Conservation (phyloP, 1,140 invertebrate genomes). For the Drosophila tsacasi region DNA sequence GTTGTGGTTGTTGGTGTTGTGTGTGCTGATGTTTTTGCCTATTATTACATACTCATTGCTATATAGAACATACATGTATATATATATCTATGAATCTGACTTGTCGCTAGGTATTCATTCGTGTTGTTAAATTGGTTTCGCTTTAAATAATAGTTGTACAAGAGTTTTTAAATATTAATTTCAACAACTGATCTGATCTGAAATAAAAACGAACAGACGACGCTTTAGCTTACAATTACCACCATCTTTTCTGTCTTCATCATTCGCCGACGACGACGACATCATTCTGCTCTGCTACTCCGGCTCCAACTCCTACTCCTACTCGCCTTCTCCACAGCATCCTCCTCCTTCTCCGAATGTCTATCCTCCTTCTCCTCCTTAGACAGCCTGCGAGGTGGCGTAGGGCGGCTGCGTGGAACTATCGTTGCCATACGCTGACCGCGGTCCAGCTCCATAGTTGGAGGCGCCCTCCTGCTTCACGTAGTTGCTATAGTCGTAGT, state of each 20-base stretch:
- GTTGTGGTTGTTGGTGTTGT: constrained; percentile 8
- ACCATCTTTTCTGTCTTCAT: constrained; percentile 78
- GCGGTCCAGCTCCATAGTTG: constrained; percentile 80
- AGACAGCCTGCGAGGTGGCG: constrained; percentile 84
- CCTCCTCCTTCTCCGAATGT: constrained; percentile 18
- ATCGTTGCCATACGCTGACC: constrained; percentile 84
- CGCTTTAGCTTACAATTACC: constrained; percentile 84
- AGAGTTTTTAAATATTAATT: constrained; percentile 80
- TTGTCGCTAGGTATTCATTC: constrained; percentile 66
- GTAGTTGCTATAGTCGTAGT: constrained; percentile 85
- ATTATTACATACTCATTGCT: constrained; percentile 73
- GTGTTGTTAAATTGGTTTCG: constrained; percentile 65
- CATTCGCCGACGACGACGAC: constrained; percentile 67
- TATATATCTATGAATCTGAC: constrained; percentile 66
- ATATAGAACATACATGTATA: constrained; percentile 73
- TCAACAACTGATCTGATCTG: constrained; percentile 81
- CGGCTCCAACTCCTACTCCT: constrained; percentile 17
- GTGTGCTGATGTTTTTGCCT: constrained; percentile 58
- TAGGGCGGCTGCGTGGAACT: constrained; percentile 84
- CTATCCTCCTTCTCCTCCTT: constrained; percentile 34
- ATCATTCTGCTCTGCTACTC: constrained; percentile 26
- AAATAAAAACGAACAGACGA: constrained; percentile 84
- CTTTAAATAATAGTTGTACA: constrained; percentile 75
- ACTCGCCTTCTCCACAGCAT: constrained; percentile 20
- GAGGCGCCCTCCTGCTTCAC: constrained; percentile 82